Percentiles rank a stretch among this genome's conserved stretches.
phyloP scores from a whole-genome alignment of 2,113 vertebrate genomes.

The Pontoporia blainvillei region DNA sequence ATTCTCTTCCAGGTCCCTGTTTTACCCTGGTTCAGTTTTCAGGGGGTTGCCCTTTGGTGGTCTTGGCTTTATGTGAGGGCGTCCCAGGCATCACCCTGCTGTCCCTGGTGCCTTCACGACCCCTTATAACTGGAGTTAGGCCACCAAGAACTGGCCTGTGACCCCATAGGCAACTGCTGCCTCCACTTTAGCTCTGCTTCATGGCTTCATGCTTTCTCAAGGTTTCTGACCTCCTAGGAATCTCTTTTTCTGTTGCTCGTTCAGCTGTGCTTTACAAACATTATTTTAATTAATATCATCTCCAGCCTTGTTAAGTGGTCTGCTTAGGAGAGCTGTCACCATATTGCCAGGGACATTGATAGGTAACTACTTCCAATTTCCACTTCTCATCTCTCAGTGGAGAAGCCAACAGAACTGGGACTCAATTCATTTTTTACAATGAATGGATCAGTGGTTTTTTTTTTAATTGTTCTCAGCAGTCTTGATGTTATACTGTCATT shows the following conservation, averaged over 20 bases:
- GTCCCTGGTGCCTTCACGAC: neutral
- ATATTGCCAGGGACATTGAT: neutral
- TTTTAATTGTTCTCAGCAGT: neutral
- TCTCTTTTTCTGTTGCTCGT: neutral
- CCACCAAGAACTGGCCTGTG: neutral
- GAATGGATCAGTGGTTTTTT: neutral
- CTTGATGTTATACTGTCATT: neutral
- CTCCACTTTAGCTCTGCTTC: neutral
- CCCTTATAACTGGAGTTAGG: neutral
- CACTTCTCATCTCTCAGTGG: neutral
- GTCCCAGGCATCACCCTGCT: neutral
- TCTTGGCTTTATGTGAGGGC: neutral
- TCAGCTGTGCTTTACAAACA: neutral
- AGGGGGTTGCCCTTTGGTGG: neutral
- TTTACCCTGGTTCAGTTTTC: neutral
- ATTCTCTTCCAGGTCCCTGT: neutral
- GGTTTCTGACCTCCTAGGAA: neutral
- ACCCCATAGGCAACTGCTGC: fast-evolving
- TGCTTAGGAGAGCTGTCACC: neutral
- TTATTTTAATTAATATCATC: neutral
- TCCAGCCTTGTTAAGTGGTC: neutral
- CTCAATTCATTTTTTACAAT: neutral
- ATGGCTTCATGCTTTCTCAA: neutral
- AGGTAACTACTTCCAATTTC: neutral
- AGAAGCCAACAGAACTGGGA: neutral